These are phyloP conservation scores for Delphinus delphis DNA, from an alignment of 2,113 vertebrate species.

Conservation along the genomic window DNA sequence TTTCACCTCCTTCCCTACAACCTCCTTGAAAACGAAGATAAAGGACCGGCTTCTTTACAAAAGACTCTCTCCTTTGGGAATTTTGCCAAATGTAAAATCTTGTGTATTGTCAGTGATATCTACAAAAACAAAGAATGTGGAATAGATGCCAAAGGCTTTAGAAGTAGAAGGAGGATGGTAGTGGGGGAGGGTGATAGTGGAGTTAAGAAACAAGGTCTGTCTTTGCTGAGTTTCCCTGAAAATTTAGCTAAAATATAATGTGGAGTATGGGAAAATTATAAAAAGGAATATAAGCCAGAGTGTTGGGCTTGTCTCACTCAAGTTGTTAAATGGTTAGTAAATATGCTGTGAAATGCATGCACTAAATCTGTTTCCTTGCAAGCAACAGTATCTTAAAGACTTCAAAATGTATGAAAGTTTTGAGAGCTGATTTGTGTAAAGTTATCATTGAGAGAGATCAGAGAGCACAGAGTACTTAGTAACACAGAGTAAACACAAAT, in stretches of 20 bases:
- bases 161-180: not conserved
- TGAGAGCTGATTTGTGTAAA: not conserved
- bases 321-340: not conserved
- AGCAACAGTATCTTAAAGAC: not conserved
- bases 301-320: not conserved
- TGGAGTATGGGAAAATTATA: not conserved
- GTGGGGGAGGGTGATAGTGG: too few relatives aligned
- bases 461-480: not conserved
- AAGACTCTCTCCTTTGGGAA: not conserved
- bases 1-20: not conserved
- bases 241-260: not conserved
- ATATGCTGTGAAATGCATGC: not conserved
- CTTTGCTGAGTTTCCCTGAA: not conserved
- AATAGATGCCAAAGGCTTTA: not conserved
- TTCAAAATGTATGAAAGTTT: not conserved
- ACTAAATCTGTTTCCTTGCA: not conserved
- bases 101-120: not conserved
- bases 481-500: not conserved
- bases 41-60: not conserved
- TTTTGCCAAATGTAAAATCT: not conserved
- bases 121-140: not conserved
- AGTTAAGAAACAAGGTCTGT: not conserved
- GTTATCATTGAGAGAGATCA: not conserved
- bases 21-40: not conserved
- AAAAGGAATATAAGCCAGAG: not conserved